phyloP scores from a whole-genome alignment of 2,797 vertebrate species.

The Melanogrammus aeglefinus region DNA sequence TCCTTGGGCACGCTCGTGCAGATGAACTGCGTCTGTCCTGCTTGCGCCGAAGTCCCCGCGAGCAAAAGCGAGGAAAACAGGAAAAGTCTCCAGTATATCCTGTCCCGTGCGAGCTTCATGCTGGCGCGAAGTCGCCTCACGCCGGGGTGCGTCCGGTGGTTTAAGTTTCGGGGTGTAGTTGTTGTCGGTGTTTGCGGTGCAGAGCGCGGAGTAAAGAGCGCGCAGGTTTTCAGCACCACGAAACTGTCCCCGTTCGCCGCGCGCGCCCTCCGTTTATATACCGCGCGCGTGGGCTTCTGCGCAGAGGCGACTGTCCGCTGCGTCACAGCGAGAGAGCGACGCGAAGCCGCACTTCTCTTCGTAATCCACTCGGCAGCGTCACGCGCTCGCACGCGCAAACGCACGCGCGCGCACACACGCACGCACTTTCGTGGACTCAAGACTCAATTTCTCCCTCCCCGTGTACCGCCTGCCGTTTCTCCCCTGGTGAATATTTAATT shows the following conservation, averaged over 20 bases:
- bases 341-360: constrained; percentile 68
- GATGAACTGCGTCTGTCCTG: constrained; percentile 89
- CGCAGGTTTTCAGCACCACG: constrained; percentile 38
- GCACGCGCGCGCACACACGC: neutral
- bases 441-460: too few species aligned
- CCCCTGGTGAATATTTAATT: too few species aligned
- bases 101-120: constrained; percentile 64
- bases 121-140: constrained; percentile 14
- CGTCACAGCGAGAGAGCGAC: constrained; percentile 70
- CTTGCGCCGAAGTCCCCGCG: constrained; percentile 73
- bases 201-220: constrained; percentile 3
- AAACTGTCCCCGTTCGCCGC: constrained; percentile 69
- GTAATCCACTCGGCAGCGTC: constrained; percentile 52
- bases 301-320: constrained; percentile 64
- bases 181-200: constrained; percentile 21
- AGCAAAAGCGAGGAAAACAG: constrained; percentile 75
- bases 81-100: constrained; percentile 76
- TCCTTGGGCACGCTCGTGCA: constrained; percentile 97
- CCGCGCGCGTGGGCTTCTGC: constrained; percentile 64
- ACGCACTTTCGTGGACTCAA: too few species aligned
- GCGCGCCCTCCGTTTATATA: constrained; percentile 78
- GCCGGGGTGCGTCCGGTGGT: neutral
- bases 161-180: neutral
- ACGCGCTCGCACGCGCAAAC: constrained; percentile 26
- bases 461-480: too few species aligned